Evolutionary conservation across 2,797 vertebrate species (phyloP), one percentile per base, ranked within the genome.

Genomic region (Parambassis ranga): DNA sequence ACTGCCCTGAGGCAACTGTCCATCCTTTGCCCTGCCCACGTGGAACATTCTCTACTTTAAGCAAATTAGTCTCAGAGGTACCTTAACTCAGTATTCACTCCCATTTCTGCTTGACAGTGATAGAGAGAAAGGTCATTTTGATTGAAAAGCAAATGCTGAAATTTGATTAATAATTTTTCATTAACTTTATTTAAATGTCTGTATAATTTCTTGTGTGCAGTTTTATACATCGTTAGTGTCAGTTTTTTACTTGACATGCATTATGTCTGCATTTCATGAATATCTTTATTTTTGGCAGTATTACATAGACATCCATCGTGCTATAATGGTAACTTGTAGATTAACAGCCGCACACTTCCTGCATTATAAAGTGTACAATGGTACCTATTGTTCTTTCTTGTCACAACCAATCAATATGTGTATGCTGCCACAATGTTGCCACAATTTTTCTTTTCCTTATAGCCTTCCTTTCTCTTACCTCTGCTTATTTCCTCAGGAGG

Each of bases 1-100:
- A 92, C 79, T 97, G 94, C 76, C 92, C 93, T 18, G 52, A 8
- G 49, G 93, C 92, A 57, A 90, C 92, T 1, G 27, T 85, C 27
- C 42, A 83, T 44, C 94, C 95, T 33, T 85, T 86, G 26, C 92
- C 93, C 3, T 97, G 95, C 81, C 94, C 93, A 30, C 81, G 43
- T 23, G 94, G 95, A 44, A 95, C 94, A 28, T 95, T 94, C 69
- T 93, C 91, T 36, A 83, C 91, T 55, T 68, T 65, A 70, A 89
- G 79, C 66, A 94, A 90, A 81, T 88, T 93, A 67, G 58, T 59
- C 41, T 93, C 91, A 33, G 82, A 93, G 94, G 95, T 95, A 7
- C 28, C 49, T 49, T 64, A 7, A 31, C 32, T 73, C 35, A 35
- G 2, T 49, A 48, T 71, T 38, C 26, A 59, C 15, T 64, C 53